Base-by-base conservation (phyloP, 92 coral and sea anemone genomes). In the Plumapathes pennacea region DNA sequence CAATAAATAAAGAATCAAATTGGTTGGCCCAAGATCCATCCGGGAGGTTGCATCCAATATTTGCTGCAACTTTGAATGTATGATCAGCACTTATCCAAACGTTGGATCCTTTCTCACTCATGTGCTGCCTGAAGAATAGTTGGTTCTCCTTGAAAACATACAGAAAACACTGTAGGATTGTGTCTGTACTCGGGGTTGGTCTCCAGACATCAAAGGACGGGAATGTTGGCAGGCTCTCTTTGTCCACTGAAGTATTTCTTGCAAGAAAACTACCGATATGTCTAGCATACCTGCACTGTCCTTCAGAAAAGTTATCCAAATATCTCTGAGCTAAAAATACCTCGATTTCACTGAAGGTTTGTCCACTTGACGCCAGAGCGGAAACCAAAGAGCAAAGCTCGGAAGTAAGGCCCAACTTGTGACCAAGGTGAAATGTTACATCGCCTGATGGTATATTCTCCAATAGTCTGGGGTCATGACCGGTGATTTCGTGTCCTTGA, bases 21-120 rank as follows among this genome's bases (percentile, higher is more conserved):
- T 47, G 60, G 6, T 36, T 64, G 6, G 57, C 38, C 71, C 60
- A 64, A 9, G 71, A 64, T 24, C 71, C 49, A 24, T 64, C 36
- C 25, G 71, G 71, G 25, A 62, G 55, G 24, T 14, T 62, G 57
- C 70, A 62, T 63, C 71, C 71, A 48, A 47, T 63, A 57, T 47
- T 63, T 49, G 49, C 36, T 0, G 71, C 71, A 22, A 48, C 59
- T 63, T 63, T 47, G 32, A 63, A 47, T 21, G 59, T 63, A 38
- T 47, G 60, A 31, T 63, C 36, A 13, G 37, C 71, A 33, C 59
- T 63, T n/a, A 49, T 63, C 47, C 71, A 63, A 3, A 4, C 10
- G 22, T 62, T n/a, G 7, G 71, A 51, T 21, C 45, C 49, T 47
- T 36, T 63, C 46, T 63, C 59, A 11, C 47, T 32, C 1, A 63